Conservation (phyloP, 1,140 invertebrate genomes). For the Hermatobates lingyangjiaoensis region DNA sequence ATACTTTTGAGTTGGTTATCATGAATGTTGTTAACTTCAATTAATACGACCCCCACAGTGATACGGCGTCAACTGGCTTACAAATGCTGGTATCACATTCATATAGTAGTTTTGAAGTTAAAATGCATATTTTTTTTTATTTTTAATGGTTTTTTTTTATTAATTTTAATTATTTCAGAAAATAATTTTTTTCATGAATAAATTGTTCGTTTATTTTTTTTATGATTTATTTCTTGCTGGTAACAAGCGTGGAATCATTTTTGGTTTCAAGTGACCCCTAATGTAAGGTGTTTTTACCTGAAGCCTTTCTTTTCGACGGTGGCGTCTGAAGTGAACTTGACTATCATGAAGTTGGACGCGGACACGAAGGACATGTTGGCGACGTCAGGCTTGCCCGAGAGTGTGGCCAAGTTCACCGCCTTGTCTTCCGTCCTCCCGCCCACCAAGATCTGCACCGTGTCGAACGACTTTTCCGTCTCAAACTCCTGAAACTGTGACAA, state of each 20-base stretch:
- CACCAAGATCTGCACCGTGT: constrained; percentile 85
- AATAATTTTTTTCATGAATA: background rate
- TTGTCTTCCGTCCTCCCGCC: constrained; percentile 89
- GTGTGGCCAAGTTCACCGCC: constrained; percentile 70
- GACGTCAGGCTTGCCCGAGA: constrained; percentile 74
- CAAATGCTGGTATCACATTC: too few species aligned
- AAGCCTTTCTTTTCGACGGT: constrained; percentile 88
- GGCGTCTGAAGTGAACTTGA: constrained; percentile 87
- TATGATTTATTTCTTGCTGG: too few species aligned
- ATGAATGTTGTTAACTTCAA: too few species aligned
- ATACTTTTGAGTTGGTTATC: too few species aligned
- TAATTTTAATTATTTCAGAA: too few species aligned
- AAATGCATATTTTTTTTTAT: too few species aligned
- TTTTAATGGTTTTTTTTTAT: too few species aligned
- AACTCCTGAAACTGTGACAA: constrained; percentile 87
- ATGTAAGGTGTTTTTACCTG: constrained; percentile 29
- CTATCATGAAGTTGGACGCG: constrained; percentile 93
- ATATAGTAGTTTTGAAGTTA: too few species aligned
- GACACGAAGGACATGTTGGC: constrained; percentile 72
- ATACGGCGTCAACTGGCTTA: too few species aligned
- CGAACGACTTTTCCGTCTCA: constrained; percentile 88
- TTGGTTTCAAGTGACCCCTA: too few species aligned
- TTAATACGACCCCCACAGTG: too few species aligned
- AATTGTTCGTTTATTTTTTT: background rate
- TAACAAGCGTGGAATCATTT: too few species aligned